Evolutionary conservation across 2,113 vertebrate genomes (phyloP), one percentile per base, ranked within the genome.

Genomic region (Nesogale talazaci): DNA sequence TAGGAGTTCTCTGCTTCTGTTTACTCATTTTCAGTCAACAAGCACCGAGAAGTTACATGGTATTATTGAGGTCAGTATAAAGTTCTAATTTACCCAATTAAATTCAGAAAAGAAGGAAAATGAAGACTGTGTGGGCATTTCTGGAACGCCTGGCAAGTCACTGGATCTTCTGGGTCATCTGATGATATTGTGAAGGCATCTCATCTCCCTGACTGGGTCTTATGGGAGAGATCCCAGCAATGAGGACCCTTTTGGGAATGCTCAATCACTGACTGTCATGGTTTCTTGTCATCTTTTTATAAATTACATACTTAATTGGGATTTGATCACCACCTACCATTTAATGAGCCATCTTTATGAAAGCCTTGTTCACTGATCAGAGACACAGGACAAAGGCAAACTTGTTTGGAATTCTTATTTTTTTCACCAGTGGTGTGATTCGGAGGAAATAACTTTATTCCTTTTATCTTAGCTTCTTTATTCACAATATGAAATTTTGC

Each of bases 21-120:
- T 67, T 91, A 89, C 42, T 93, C 29, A 88, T 59, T 83, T 82
- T 79, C 65, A 92, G 46, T 75, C 42, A 88, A 77, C 34, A 89
- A 46, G 77, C 56, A 91, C 38, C 84, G 59, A 90, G 57, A 93
- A 11, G 40, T 6, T 85, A 9, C 20, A 90, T 52, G 80, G 10
- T 36, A 67, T 79, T 81, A n/a, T 10, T 65, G 59, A 29, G 8
- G 40, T 70, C 56, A 79, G 34, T 22, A 74, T 34, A 27, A 90
- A 3, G 46, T 83, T 79, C 11, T 63, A 3, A 91, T 75, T 74
- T 15, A n/a, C 23, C 6, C 5, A 52, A 16, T 86, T 63, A 63
- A 19, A 29, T 22, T 65, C 34, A 57, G 22, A 86, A 90, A 16
- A 7, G 22, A 63, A 27, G 59, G 72, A 34, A 83, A 3, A 31